Base-by-base conservation (phyloP, 2,888 invertebrate genomes). In the Hoplodrina blanda region DNA sequence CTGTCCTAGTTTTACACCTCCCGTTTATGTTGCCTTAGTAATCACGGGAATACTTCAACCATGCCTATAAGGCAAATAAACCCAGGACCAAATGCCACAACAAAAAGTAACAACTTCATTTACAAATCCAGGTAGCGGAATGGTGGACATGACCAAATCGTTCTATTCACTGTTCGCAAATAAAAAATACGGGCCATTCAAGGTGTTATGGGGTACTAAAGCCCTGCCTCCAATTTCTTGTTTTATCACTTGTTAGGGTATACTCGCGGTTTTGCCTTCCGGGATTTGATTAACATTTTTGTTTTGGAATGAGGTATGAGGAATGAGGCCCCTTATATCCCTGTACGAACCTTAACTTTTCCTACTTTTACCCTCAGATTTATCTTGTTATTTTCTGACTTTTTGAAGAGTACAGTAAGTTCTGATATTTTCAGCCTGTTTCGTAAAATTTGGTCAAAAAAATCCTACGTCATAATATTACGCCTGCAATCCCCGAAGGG, bases 131-230 rank as follows among this genome's bases (percentile, higher is more conserved):
- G 83, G 82, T 84, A 81, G 76, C 41, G 11, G 76, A 79, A 80
- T 69, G 78, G 73, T 78, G 80, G 85, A 83, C 79, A 75, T 55
- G 81, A 79, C 85, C 82, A 87, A 87, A 82, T 85, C 62, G 83
- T 87, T 88, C 83, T 83, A 87, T 89, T 86, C 81, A 79, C 78
- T 69, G 82, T 85, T 71, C 41, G 80, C 82, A 83, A 87, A 89
- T 87, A 86, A 86, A 89, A 91, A 88, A 82, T 82, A 80, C 85
- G 80, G 85, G 79, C 81, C 81, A 83, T 85, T 87, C 78, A 82
- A 79, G 81, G 79, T 82, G 88, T 90, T 90, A 91, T 81, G 78
- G 81, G 67, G 78, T 72, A 85, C 85, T 89, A 87, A 90, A 91
- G 64, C 75, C 75, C 70, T 83, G 81, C 82, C 81, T 83, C 71